Base-by-base conservation (phyloP, 2,113 vertebrate genomes). In the Erinaceus europaeus region DNA sequence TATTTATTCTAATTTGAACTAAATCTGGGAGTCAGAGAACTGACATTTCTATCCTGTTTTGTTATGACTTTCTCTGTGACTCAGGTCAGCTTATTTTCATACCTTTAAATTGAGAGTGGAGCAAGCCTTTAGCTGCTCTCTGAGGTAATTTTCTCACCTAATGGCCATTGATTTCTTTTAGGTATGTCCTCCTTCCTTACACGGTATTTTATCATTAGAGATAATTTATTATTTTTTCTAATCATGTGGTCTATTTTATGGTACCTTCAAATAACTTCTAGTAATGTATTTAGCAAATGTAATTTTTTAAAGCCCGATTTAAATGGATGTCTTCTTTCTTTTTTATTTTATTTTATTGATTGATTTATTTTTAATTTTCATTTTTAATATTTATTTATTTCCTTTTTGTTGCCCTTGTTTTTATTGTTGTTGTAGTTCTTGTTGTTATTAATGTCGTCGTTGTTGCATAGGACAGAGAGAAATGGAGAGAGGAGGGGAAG, bases 211-310 rank as follows among this genome's bases (percentile, higher is more conserved):
- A 32, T 88, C 42, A 82, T 89, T 50, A 65, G 77, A 88, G 46
- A 48, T 64, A 38, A 88, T 73, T 76, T 65, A 59, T 82, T 3
- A 0, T 61, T 85, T 4, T 72, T 90, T 82, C 61, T 78, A 55
- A 72, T 72, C 38, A n/a, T 90, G 57, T 27, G 48, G 12, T 74
- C 48, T 78, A 23, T 92, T 76, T 92, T 78, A 38, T 83, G 77
- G 64, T 57, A 57, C 20, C 34, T 88, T 90, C 71, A 59, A 62
- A 25, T 79, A 65, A 77, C 75, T 71, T 92, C 21, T 62, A 90
- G 65, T 73, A n/a, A 32, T 68, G 5, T 88, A 10, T 71, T 90
- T 91, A 91, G 53, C 61, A 74, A 71, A 84, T 79, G 32, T 80
- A 64, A 86, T 69, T 82, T 55, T 87, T 90, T 79, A 80, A 74